Base-by-base conservation (phyloP, 2,797 vertebrate species). In the Oophaga sylvatica region DNA sequence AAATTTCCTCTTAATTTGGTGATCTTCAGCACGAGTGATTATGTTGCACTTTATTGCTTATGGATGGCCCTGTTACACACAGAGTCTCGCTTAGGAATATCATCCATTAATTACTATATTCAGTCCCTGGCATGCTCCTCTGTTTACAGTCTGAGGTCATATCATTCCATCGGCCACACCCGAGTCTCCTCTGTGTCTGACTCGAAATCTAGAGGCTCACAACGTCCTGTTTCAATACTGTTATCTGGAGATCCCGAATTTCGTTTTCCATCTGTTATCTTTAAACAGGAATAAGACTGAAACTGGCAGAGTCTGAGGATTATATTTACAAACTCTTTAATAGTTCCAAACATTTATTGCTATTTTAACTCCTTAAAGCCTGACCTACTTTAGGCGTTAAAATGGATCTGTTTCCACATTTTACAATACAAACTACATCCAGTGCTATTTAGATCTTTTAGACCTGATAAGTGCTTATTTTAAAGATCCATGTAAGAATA, bases 131-230 rank as follows among this genome's bases (percentile, higher is more conserved):
- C 63, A 70, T n/a, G 71, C 81, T 56, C n/a, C 19, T 63, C 22
- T 67, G 65, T 82, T 82, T 82, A 56, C 16, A 70, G 80, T 56
- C 80, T 82, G 63, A 20, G 80, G 45, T 81, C 80, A 81, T 53
- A 81, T 83, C 48, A 57, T 71, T 83, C 81, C 81, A 83, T 83
- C 5, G 35, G 67, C 81, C 71, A 67, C 53, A 71, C 67, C 67
- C 67, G 41, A 71, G 53, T 59, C 48, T 83, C 81, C 67, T 59
- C 48, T 17, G 67, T 53, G 80, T 83, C 81, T 83, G 65, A 53
- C 81, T 59, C 67, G 29, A 82, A 82, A 82, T 53, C 12, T 45
- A 81, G 60, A 35, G 15, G 63, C n/a, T 82, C 17, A 83, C 67
- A 71, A 71, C 71, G 65, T 83, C 65, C 53, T 83, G 53, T 83